phyloP scores from a whole-genome alignment of 1,140 invertebrate genomes.

The Oryzaephilus surinamensis region DNA sequence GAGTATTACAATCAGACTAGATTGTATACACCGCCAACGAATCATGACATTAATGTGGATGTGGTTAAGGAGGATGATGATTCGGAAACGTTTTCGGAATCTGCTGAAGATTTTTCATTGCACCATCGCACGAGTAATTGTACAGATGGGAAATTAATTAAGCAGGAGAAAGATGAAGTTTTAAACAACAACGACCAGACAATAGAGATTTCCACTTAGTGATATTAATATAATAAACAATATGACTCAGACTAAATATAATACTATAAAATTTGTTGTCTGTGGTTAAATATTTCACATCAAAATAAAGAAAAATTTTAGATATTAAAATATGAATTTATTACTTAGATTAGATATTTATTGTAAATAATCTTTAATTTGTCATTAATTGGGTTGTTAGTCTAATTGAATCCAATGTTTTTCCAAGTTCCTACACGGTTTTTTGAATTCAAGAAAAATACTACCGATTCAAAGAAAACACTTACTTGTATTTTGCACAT shows the following conservation, averaged over 20 bases:
- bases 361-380: no score
- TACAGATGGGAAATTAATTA: constrained; percentile 15
- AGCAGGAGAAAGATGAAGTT: constrained; percentile 24
- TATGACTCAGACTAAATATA: no score
- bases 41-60: constrained; percentile 34
- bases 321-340: no score
- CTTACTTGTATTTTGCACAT: constrained; percentile 8
- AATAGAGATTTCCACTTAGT: constrained; percentile 31
- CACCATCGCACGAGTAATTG: constrained; percentile 5
- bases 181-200: constrained; percentile 32
- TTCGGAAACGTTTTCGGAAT: constrained; percentile 37
- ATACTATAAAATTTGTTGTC: no score
- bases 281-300: no score
- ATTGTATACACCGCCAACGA: constrained; percentile 34
- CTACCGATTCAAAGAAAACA: no score
- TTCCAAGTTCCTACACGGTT: constrained; percentile 31
- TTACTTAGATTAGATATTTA: no score
- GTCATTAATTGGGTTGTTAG: no score
- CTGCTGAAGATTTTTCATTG: constrained; percentile 21
- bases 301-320: no score
- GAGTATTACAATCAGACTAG: constrained; percentile 35
- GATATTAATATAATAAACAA: no score
- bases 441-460: no score
- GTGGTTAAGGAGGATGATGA: constrained; percentile 40
- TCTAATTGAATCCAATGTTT: no score